Evolutionary conservation across 2,888 invertebrate genomes (phyloP).

Genomic region (Emesis russula): DNA sequence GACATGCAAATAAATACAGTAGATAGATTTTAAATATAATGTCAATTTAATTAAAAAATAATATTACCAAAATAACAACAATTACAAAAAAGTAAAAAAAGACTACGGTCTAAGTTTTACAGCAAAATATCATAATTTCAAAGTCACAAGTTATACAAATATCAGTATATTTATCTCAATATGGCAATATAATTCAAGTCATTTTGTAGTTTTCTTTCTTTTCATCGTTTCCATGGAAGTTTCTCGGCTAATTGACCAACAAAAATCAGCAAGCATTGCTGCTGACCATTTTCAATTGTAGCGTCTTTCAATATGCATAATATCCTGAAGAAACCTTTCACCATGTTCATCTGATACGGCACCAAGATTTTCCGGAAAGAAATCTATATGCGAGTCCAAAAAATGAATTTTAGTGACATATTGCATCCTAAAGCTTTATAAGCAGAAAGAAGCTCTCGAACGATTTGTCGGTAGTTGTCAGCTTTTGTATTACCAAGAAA

Average conservation of each 20-base stretch:
- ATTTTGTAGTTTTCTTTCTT: constrained; percentile 48
- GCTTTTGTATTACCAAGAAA: constrained; percentile 1
- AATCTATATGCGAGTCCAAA: constrained; percentile 89
- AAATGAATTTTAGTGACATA: constrained; percentile 80
- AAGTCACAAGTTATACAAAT: not conserved
- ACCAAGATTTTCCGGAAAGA: constrained; percentile 90
- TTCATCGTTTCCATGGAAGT: constrained; percentile 45
- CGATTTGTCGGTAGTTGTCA: constrained; percentile 46
- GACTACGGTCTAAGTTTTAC: constrained; percentile 21
- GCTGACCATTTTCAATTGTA: constrained; percentile 59
- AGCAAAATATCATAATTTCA: not conserved
- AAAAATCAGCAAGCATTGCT: constrained; percentile 68
- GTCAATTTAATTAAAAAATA: constrained; percentile 18
- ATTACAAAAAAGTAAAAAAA: constrained; percentile 18
- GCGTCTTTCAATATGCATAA: constrained; percentile 65
- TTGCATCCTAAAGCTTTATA: constrained; percentile 37
- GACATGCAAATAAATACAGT: not conserved
- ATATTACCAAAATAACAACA: constrained; percentile 20
- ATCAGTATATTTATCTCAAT: not conserved
- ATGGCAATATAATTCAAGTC: constrained; percentile 24
- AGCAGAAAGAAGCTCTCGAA: constrained; percentile 42
- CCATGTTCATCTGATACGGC: constrained; percentile 83
- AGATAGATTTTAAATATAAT: constrained; percentile 21
- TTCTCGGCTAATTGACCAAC: constrained; percentile 59
- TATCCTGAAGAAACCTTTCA: constrained; percentile 90